These are phyloP conservation scores for Gambusia affinis DNA, from an alignment of 2,113 vertebrate genomes.

Conservation along the genomic window DNA sequence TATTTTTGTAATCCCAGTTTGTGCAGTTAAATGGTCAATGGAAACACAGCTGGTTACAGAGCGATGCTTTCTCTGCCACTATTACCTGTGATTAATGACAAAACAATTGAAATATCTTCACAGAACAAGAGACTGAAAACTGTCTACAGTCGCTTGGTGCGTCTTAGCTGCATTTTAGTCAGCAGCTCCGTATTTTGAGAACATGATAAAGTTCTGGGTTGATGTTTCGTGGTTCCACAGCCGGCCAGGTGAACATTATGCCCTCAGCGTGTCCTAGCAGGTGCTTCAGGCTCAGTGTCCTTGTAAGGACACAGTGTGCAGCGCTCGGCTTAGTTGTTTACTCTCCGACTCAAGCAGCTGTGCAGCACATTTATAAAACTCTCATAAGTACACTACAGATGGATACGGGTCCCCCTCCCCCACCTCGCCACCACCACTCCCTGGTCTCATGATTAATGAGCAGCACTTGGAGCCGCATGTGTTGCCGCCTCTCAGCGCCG, in stretches of 20 bases:
- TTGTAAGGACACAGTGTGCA: slow-evolving; percentile 66
- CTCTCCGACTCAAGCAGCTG: slow-evolving; percentile 65
- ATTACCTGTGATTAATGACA: not conserved
- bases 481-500: slow-evolving; percentile 63
- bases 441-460: slow-evolving; percentile 75
- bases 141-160: not conserved
- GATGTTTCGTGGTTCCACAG: not conserved
- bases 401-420: slow-evolving; percentile 56
- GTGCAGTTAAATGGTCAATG: no score
- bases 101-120: not conserved
- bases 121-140: not conserved
- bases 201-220: not conserved
- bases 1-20: no score
- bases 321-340: slow-evolving; percentile 57
- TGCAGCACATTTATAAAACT: slow-evolving; percentile 68
- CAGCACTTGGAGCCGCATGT: slow-evolving; percentile 70
- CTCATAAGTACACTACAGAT: slow-evolving; percentile 72
- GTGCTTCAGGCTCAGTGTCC: slow-evolving; percentile 66
- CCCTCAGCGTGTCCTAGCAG: slow-evolving; percentile 58
- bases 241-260: slow-evolving; percentile 40
- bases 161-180: not conserved
- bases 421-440: slow-evolving; percentile 29
- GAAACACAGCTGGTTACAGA: no score
- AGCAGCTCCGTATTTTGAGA: not conserved
- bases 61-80: not conserved